These are phyloP conservation scores for Drosophila albomicans DNA, from an alignment of 1,140 invertebrate species.

Conservation along the genomic window DNA sequence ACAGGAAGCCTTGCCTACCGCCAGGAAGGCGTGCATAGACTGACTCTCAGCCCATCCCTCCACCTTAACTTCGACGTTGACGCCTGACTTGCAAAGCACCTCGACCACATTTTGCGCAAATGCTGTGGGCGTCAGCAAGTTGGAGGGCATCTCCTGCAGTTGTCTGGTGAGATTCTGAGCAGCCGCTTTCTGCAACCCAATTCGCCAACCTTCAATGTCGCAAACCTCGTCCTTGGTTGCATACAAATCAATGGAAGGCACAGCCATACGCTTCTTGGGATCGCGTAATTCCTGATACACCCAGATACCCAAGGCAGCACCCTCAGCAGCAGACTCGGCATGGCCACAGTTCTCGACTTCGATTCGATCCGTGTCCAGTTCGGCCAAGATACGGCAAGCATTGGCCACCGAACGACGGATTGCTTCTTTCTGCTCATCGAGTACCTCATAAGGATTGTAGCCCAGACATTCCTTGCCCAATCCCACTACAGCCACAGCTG, in stretches of 20 bases:
- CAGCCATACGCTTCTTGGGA: slow-evolving; percentile 56
- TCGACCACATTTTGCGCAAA: slow-evolving; percentile 90
- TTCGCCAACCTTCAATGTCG: slow-evolving; percentile 88
- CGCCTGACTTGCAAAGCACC: slow-evolving; percentile 85
- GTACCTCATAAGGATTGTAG: slow-evolving; percentile 88
- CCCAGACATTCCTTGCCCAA: slow-evolving; percentile 88
- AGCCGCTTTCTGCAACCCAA: slow-evolving; percentile 90
- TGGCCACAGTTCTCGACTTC: slow-evolving; percentile 90
- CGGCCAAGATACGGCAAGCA: slow-evolving; percentile 82
- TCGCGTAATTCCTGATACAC: slow-evolving; percentile 83
- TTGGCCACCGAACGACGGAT: slow-evolving; percentile 90
- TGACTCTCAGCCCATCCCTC: slow-evolving; percentile 90
- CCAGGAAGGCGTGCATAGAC: slow-evolving; percentile 92
- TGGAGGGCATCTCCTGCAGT: slow-evolving; percentile 94
- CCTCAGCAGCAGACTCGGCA: slow-evolving; percentile 92
- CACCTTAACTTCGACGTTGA: slow-evolving; percentile 88
- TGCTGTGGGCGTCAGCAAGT: slow-evolving; percentile 93
- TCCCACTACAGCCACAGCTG: slow-evolving; percentile 89
- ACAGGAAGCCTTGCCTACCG: slow-evolving; percentile 91
- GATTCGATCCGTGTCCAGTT: slow-evolving; percentile 88
- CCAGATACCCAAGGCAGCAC: slow-evolving; percentile 87
- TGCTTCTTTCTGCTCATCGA: slow-evolving; percentile 89
- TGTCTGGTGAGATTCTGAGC: slow-evolving; percentile 93
- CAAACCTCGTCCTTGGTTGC: slow-evolving; percentile 85
- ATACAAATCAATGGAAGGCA: slow-evolving; percentile 78